phyloP scores from a whole-genome alignment of 1,140 invertebrate genomes.

The Plectrocnemia conspersa region DNA sequence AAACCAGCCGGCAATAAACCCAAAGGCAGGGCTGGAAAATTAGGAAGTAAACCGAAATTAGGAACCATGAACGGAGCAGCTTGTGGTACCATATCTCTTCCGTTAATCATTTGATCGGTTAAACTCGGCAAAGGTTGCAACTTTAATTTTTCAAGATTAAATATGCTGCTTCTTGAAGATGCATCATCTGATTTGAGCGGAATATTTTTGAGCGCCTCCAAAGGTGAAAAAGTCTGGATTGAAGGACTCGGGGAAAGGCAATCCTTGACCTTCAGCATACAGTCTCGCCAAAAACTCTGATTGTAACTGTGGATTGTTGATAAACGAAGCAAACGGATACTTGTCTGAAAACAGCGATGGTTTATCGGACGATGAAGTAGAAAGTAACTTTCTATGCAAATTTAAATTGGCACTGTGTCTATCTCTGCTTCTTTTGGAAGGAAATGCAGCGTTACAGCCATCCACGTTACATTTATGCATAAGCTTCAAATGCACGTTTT shows the following conservation, averaged over 20 bases:
- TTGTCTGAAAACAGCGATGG: slow-evolving; percentile 40
- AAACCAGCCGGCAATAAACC: slow-evolving; percentile 44
- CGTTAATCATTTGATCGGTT: slow-evolving; percentile 46
- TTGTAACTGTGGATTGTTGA: slow-evolving; percentile 58
- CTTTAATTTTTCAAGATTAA: slow-evolving; percentile 35
- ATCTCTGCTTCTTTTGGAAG: slow-evolving; percentile 90
- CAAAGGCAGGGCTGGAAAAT: slow-evolving; percentile 47
- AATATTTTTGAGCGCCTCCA: slow-evolving; percentile 39
- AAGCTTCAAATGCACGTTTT: slow-evolving; percentile 91
- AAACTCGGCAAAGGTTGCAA: slow-evolving; percentile 45
- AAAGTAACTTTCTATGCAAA: slow-evolving; percentile 82
- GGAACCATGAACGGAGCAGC: slow-evolving; percentile 48
- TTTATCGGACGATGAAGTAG: slow-evolving; percentile 57
- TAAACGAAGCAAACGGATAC: slow-evolving; percentile 38
- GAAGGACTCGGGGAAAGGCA: slow-evolving; percentile 50
- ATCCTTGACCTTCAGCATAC: slow-evolving; percentile 62
- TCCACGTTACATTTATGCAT: slow-evolving; percentile 95
- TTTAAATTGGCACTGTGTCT: slow-evolving; percentile 90
- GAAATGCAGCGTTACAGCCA: slow-evolving; percentile 93
- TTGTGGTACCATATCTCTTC: slow-evolving; percentile 41
- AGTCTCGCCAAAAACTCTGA: slow-evolving; percentile 68
- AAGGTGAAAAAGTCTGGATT: slow-evolving; percentile 40
- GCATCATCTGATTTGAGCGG: slow-evolving; percentile 35
- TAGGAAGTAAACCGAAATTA: slow-evolving; percentile 49
- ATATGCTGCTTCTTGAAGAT: slow-evolving; percentile 40